These are phyloP conservation scores for Agapornis canus DNA, from an alignment of 2,797 vertebrate genomes.

Conservation along the genomic window DNA sequence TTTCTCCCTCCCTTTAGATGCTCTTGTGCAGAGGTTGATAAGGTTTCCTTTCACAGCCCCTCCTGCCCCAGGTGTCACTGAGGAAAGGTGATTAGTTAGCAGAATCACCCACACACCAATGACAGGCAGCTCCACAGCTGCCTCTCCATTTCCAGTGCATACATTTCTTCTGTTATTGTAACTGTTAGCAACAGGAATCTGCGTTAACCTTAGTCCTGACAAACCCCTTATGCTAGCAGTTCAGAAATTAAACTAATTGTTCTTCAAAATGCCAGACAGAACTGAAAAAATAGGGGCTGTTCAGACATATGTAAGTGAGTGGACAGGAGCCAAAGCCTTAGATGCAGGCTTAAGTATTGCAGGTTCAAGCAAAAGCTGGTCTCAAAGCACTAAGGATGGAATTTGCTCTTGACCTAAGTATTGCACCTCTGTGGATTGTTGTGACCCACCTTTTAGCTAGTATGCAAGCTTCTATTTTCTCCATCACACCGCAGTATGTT, in stretches of 20 bases:
- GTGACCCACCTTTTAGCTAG: not conserved
- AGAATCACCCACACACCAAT: not conserved
- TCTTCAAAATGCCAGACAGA: not conserved
- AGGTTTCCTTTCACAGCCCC: not conserved
- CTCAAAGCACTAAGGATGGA: not conserved
- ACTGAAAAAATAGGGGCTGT: not conserved
- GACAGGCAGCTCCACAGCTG: not conserved
- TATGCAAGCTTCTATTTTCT: not conserved
- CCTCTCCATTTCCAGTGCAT: not conserved
- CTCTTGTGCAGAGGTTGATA: not conserved
- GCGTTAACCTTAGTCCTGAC: not conserved
- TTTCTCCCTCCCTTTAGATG: not conserved
- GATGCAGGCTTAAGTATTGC: not conserved
- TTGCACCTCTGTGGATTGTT: not conserved
- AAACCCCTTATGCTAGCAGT: not conserved
- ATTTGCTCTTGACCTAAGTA: not conserved
- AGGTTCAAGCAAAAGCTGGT: not conserved
- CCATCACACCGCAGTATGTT: fast-evolving
- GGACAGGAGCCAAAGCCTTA: not conserved
- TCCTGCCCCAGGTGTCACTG: not conserved
- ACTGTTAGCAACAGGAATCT: not conserved
- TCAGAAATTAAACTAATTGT: not conserved
- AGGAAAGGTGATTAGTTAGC: not conserved
- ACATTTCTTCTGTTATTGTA: not conserved
- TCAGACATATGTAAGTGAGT: not conserved